Base-by-base conservation (phyloP, 1,140 invertebrate species). In the Schlechtendalia chinensis region DNA sequence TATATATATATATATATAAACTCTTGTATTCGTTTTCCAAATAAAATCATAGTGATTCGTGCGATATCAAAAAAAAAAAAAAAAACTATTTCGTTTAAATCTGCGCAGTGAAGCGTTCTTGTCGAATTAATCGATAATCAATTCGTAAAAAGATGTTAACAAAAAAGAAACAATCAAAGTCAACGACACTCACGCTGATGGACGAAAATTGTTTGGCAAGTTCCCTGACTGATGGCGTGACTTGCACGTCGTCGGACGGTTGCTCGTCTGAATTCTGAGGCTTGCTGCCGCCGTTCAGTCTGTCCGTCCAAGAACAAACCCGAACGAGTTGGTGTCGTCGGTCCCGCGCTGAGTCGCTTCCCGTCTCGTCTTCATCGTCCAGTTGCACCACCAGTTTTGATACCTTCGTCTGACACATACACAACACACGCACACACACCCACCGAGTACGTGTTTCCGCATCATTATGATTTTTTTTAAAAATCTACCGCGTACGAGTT, bases 161-260 rank as follows among this genome's bases (percentile, higher is more conserved):
- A 5, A 50, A 50, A 5, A 5, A 50, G 12, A 50, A 50, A 50
- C 8, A 50, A 1, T 10, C 11, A 14, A 11, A 14, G n/a, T 65
- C 22, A 8, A 39, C 32, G 32, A 5, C 11, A 81, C 82, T 39
- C 16, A 59, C 54, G 24, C 14, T 6, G 14, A 50, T n/a, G 1
- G 67, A 83, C 8, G 83, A 83, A 80, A 84, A 84, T 22, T 84
- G 83, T 82, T 84, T 83, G 12, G 83, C 83, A 39, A 84, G 69
- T 71, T 84, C 82, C 59, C 83, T 84, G n/a, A 84, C 84, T 50
- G 82, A 83, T 14, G 83, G 83, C 81, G 83, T 67, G 22, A 81
- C 56, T 59, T 58, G 61, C 12, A 53, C 65, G 29, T 81, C 17
- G 17, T 69, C 50, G 1, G 50, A 50, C 27, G 24, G 19, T 53